Evolutionary conservation across 2,797 vertebrate genomes (phyloP).

Genomic region (Schizopygopsis malacanthus): DNA sequence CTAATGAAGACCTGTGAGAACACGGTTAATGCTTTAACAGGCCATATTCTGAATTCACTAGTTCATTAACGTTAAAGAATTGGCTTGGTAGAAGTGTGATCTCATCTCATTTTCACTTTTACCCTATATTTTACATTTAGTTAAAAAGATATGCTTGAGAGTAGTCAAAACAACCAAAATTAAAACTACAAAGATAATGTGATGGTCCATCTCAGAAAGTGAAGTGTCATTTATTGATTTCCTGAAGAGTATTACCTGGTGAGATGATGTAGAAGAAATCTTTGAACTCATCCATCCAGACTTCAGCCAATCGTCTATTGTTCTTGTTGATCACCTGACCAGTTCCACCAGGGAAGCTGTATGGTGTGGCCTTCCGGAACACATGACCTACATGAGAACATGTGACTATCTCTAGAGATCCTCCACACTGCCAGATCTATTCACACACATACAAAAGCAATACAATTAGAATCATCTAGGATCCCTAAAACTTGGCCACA

Average conservation of each 20-base stretch:
- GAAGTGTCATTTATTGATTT: background rate
- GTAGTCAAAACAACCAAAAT: background rate
- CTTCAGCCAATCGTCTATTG: constrained; percentile 94
- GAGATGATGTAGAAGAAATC: constrained; percentile 99
- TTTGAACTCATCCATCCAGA: constrained; percentile 96
- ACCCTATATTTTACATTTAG: background rate
- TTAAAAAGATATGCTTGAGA: background rate
- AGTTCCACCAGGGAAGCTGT: constrained; percentile 96
- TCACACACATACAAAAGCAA: constrained; percentile 40
- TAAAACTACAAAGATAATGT: background rate
- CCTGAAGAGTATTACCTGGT: constrained; percentile 81
- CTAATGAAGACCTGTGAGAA: constrained; percentile 17
- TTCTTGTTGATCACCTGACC: constrained; percentile 99
- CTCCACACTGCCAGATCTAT: constrained; percentile 98
- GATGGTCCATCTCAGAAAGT: background rate
- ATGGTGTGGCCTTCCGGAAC: constrained; percentile 98
- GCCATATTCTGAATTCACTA: background rate
- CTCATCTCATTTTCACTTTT: background rate
- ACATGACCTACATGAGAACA: constrained; percentile 98
- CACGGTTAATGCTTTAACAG: background rate
- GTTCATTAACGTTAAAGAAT: background rate
- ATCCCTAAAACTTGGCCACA: background rate
- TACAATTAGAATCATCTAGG: background rate
- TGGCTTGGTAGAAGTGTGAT: background rate
- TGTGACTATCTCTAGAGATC: constrained; percentile 94